Evolutionary conservation across 2,888 invertebrate species (phyloP).

Genomic region (Synanthedon formicaeformis): DNA sequence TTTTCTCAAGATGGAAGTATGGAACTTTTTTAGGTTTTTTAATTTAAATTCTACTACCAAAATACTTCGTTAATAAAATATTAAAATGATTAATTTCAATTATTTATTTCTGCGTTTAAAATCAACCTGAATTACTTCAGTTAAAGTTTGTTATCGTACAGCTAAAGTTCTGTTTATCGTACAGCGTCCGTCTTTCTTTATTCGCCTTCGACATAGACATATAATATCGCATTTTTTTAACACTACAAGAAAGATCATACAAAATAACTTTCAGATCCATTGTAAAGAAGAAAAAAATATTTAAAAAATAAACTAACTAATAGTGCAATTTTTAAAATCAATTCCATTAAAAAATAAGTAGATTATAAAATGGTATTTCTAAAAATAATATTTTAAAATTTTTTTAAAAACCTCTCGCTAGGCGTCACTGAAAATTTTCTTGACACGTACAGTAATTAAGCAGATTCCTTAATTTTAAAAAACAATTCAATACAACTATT

Average conservation of each 20-base stretch:
- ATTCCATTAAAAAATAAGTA: not conserved
- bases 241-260: not conserved
- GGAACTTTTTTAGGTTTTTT: too few species aligned
- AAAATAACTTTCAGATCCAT: constrained; percentile 24
- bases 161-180: too few species aligned
- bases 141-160: too few species aligned
- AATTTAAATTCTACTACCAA: too few species aligned
- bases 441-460: not conserved
- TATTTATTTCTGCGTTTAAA: too few species aligned
- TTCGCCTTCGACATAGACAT: too few species aligned
- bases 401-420: not conserved
- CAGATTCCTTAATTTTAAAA: too few species aligned
- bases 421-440: not conserved
- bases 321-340: not conserved
- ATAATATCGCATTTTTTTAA: not conserved
- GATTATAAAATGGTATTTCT: not conserved
- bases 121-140: too few species aligned
- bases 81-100: too few species aligned
- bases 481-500: constrained; percentile 53
- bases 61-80: too few species aligned
- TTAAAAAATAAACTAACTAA: constrained; percentile 2
- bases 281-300: constrained; percentile 2
- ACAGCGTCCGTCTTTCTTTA: too few species aligned
- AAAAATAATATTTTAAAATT: not conserved
- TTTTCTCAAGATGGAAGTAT: too few species aligned